Conservation (phyloP, 2,888 invertebrate species). For the Linnaemya tessellans region DNA sequence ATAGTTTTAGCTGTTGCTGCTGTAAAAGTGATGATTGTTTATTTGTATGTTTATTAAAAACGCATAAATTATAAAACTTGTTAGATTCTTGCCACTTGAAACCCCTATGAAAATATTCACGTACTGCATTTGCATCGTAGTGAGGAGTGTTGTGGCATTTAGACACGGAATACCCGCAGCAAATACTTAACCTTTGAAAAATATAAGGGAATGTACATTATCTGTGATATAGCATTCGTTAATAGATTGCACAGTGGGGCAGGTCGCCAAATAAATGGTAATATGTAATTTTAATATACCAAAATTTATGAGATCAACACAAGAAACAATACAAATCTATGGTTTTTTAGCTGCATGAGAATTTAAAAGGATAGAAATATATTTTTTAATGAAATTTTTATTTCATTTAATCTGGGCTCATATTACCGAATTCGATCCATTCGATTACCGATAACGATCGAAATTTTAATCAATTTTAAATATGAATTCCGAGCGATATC, state of each 20-base stretch:
- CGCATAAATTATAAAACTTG: conserved; percentile 7
- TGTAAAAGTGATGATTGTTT: neutral
- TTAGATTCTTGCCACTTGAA: conserved; percentile 2
- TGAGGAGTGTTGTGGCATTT: neutral
- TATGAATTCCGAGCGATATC: too few species aligned
- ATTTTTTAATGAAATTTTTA: too few species aligned
- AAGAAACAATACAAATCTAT: too few species aligned
- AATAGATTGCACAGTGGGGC: neutral
- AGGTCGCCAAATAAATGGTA: neutral
- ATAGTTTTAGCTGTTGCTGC: neutral
- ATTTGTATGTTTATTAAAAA: conserved; percentile 27
- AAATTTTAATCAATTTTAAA: too few species aligned
- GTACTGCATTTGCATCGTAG: conserved; percentile 18
- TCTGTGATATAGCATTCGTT: neutral
- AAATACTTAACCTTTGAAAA: neutral
- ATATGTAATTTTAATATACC: too few species aligned
- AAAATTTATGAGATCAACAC: too few species aligned
- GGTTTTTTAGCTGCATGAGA: too few species aligned
- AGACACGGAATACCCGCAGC: conserved; percentile 2
- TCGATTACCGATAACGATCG: too few species aligned
- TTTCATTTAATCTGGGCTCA: too few species aligned
- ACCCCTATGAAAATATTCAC: conserved; percentile 20
- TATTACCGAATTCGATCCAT: too few species aligned
- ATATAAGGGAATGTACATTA: neutral
- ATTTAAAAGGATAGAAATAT: too few species aligned